These are phyloP conservation scores for Martes martes DNA, from an alignment of 2,113 vertebrate genomes.

Conservation along the genomic window DNA sequence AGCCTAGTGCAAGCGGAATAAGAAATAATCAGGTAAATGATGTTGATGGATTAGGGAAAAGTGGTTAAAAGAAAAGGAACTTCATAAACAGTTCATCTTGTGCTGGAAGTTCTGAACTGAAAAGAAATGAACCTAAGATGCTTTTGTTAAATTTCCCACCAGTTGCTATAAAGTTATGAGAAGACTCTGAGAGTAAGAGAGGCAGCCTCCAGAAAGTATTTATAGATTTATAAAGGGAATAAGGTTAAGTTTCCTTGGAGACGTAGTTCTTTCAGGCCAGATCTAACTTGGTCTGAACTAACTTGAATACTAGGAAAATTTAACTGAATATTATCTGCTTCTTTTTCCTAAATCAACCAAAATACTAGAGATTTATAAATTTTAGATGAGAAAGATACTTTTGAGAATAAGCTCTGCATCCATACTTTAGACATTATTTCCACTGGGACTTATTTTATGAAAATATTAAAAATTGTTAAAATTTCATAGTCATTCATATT, in stretches of 20 bases:
- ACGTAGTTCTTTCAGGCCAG: constrained; percentile 55
- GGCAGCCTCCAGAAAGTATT: constrained; percentile 42
- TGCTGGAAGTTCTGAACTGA: not conserved
- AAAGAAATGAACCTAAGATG: not conserved
- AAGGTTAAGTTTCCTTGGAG: constrained; percentile 70
- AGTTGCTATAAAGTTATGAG: constrained; percentile 35
- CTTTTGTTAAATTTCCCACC: constrained; percentile 29
- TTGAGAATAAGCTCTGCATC: not conserved
- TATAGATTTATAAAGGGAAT: constrained; percentile 61
- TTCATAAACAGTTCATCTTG: not conserved
- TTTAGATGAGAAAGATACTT: not conserved
- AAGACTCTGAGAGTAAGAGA: constrained; percentile 31
- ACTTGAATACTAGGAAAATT: constrained; percentile 39
- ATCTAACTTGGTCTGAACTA: constrained; percentile 46
- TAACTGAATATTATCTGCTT: constrained; percentile 1
- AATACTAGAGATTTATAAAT: not conserved
- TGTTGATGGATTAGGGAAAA: not conserved
- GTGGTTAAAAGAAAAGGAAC: not conserved
- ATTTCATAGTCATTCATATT: not conserved
- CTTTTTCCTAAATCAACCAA: constrained; percentile 13
- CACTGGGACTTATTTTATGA: not conserved
- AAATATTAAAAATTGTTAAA: not conserved
- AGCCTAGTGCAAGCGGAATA: not conserved
- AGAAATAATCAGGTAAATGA: not conserved
- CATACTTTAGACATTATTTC: not conserved